Evolutionary conservation across 2,113 vertebrate genomes (phyloP).

Genomic region (Oceanodroma tethys): DNA sequence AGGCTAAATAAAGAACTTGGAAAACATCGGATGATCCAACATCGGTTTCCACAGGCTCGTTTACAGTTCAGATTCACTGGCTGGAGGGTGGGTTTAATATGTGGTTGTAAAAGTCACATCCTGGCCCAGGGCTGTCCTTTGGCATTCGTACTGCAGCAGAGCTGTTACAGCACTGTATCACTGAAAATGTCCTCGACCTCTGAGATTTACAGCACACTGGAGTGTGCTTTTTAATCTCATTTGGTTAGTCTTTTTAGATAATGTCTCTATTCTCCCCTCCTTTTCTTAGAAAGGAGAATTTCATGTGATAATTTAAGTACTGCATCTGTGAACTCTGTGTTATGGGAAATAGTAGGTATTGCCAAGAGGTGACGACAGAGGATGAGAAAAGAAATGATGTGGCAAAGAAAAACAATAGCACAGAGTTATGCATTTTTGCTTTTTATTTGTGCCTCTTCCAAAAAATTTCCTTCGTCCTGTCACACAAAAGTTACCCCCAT

Average conservation of each 20-base stretch:
- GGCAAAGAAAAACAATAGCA: neutral
- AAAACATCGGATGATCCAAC: neutral
- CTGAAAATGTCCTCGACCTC: neutral
- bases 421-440: neutral
- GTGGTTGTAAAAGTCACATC: neutral
- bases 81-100: neutral
- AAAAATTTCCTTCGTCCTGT: neutral
- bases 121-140: neutral
- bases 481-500: neutral
- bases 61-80: neutral
- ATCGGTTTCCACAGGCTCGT: neutral
- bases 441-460: neutral
- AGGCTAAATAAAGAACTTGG: neutral
- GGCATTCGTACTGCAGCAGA: neutral
- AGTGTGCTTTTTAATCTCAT: neutral
- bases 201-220: neutral
- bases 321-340: neutral
- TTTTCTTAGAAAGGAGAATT: neutral
- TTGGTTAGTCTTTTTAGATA: neutral
- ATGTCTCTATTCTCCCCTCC: neutral
- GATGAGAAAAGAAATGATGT: neutral
- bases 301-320: neutral
- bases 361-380: neutral
- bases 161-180: neutral
- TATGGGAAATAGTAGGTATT: neutral